Evolutionary conservation across 2,888 invertebrate genomes (phyloP).

Genomic region (Phengaris arion): DNA sequence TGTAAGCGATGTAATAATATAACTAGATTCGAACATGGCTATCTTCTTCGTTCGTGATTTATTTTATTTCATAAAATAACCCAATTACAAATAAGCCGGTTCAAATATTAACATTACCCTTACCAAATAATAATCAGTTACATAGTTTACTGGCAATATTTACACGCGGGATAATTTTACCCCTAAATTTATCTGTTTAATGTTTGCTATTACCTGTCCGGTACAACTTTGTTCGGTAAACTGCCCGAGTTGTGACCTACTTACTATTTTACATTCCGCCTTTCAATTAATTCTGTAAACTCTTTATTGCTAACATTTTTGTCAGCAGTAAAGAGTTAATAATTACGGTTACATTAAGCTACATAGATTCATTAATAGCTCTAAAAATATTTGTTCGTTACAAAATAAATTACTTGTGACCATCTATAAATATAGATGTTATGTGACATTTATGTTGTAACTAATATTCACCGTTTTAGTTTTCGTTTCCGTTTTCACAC

Average conservation of each 20-base stretch:
- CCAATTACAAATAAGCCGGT: not conserved
- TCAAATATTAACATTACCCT: not conserved
- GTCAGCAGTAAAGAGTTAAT: not conserved
- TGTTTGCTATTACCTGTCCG: slow-evolving; percentile 41
- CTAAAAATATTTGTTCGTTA: too few species aligned
- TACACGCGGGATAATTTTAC: not conserved
- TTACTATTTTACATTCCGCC: slow-evolving; percentile 46
- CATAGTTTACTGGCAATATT: slow-evolving; percentile 4
- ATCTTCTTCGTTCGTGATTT: too few species aligned
- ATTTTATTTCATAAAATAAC: not conserved
- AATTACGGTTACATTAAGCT: not conserved
- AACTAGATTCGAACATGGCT: too few species aligned
- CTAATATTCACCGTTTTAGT: too few species aligned
- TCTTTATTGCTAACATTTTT: not conserved
- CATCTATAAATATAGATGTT: too few species aligned
- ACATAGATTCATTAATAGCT: too few species aligned
- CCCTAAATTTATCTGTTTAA: slow-evolving; percentile 7
- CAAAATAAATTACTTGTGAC: too few species aligned
- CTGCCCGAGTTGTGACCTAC: slow-evolving; percentile 48
- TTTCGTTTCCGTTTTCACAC: too few species aligned
- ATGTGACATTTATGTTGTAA: too few species aligned
- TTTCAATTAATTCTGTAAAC: slow-evolving; percentile 37
- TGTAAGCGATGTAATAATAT: too few species aligned
- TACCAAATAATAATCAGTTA: not conserved
- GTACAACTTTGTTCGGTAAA: slow-evolving; percentile 44